Conservation (phyloP, 2,797 vertebrate species). For the Sphenodon punctatus region DNA sequence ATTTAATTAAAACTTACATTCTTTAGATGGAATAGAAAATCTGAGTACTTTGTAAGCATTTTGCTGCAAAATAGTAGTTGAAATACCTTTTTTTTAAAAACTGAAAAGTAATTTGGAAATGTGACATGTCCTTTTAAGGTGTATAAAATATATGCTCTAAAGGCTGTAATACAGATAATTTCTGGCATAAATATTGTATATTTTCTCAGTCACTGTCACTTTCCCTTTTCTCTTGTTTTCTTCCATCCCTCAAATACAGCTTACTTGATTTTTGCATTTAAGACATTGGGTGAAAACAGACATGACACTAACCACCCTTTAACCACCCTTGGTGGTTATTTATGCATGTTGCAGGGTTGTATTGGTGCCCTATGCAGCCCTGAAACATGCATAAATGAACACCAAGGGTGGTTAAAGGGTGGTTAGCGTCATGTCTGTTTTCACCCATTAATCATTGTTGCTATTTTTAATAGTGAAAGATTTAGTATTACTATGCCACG, state of each 20-base stretch:
- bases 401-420: too few species aligned
- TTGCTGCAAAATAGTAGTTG: background rate
- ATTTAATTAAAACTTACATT: background rate
- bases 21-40: conserved; percentile 12
- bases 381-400: too few species aligned
- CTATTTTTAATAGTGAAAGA: too few species aligned
- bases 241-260: background rate
- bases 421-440: too few species aligned
- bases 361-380: too few species aligned
- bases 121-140: background rate
- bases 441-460: too few species aligned
- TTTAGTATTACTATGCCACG: background rate
- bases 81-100: conserved; percentile 30
- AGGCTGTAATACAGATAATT: background rate
- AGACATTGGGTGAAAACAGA: too few species aligned
- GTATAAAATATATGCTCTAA: background rate
- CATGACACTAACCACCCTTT: too few species aligned
- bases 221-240: too few species aligned
- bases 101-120: conserved; percentile 19
- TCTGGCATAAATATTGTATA: background rate
- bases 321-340: too few species aligned
- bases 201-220: too few species aligned
- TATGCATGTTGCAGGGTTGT: too few species aligned
- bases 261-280: background rate
- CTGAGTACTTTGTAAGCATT: conserved; percentile 10